Percentiles rank a stretch among this genome's conserved stretches.
These are phyloP conservation scores for Mormoops blainvillei DNA, from an alignment of 2,113 vertebrate genomes.

Conservation along the genomic window DNA sequence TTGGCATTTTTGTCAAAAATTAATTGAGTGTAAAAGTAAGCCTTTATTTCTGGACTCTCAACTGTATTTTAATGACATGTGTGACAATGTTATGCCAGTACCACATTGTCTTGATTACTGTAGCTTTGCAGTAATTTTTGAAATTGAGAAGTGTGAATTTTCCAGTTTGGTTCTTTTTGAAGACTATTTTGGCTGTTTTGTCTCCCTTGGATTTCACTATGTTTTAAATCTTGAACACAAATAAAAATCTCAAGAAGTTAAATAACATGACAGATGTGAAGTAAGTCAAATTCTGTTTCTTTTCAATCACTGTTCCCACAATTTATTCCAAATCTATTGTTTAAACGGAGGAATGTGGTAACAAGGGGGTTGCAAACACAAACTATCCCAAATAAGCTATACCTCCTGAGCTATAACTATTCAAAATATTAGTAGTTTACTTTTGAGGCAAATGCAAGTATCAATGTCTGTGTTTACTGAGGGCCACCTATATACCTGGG, in stretches of 20 bases:
- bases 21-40: neutral
- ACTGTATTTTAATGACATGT: neutral
- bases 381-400: neutral
- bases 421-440: too few relatives aligned
- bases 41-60: neutral
- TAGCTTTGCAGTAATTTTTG: neutral
- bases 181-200: neutral
- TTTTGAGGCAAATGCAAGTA: neutral
- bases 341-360: neutral
- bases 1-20: neutral
- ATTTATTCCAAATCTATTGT: neutral
- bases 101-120: neutral
- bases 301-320: neutral
- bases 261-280: neutral
- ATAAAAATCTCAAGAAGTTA: neutral
- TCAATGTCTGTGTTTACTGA: neutral
- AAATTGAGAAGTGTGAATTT: neutral
- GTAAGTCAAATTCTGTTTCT: neutral
- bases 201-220: neutral
- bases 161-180: neutral
- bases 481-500: neutral
- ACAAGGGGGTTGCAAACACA: neutral
- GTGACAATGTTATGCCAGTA: neutral
- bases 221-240: constrained; percentile 26
- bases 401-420: neutral